phyloP scores from a whole-genome alignment of 2,113 vertebrate genomes.

The Pongo pygmaeus region DNA sequence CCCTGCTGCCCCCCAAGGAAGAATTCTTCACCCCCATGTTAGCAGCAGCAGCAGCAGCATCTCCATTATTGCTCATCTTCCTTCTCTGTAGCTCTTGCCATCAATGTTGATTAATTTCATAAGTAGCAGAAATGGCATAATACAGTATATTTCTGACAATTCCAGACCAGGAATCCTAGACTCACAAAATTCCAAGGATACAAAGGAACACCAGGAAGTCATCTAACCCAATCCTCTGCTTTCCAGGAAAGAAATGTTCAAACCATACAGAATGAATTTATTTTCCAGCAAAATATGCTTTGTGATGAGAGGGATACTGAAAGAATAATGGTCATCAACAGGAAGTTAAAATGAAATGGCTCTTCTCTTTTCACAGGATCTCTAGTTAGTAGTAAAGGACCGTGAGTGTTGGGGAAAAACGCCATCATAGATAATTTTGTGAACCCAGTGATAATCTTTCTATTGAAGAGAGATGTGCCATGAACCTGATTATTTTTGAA shows the following conservation, averaged over 20 bases:
- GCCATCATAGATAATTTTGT: not conserved
- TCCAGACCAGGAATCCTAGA: not conserved
- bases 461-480: not conserved
- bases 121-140: not conserved
- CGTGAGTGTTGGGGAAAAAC: not conserved
- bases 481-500: slow-evolving; percentile 35
- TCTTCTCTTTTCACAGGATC: not conserved
- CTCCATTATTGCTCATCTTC: not conserved
- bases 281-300: slow-evolving; percentile 34
- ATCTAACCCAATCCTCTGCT: not conserved
- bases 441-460: not conserved
- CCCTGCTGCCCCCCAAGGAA: not conserved
- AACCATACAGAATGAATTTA: not conserved
- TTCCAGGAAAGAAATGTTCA: not conserved
- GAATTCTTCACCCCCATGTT: not conserved
- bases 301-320: not conserved
- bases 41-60: not conserved
- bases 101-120: not conserved
- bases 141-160: not conserved
- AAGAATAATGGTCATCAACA: not conserved
- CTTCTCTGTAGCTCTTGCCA: not conserved
- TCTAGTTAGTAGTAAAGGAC: not conserved
- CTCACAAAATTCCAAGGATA: not conserved
- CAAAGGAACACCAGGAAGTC: not conserved
- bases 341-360: slow-evolving; percentile 18